Evolutionary conservation across 1,140 invertebrate genomes (phyloP), one percentile per base, ranked within the genome.

Genomic region (Eciton burchellii): DNA sequence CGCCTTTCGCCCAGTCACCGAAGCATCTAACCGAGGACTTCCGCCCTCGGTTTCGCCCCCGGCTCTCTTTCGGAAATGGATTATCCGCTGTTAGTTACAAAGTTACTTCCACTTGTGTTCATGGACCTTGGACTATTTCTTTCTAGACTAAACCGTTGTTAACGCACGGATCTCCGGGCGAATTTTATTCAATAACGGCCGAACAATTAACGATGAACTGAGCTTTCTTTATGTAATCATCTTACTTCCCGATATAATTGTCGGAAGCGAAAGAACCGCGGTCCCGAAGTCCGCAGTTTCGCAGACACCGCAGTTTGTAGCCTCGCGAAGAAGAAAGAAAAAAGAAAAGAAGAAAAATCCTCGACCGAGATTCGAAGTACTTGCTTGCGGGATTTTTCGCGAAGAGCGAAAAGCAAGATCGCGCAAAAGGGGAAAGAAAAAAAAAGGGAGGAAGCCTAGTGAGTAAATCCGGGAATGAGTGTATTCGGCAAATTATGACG

Each of bases 401-500:
- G n/a, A 49, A 21, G 35, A 49, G 63, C n/a, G 43, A 57, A 70
- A 68, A 79, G 26, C 49, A 21, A 54, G 66, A 77, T 19, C 47
- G 74, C 49, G 21, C 35, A 21, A 63, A 54, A 76, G 41, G 52
- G 29, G n/a, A n/a, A n/a, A n/a, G n/a, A n/a, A n/a, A n/a, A n/a
- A n/a, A n/a, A n/a, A n/a, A n/a, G n/a, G n/a, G n/a, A n/a, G n/a
- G n/a, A n/a, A n/a, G n/a, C n/a, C 16, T 63, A 63, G 63, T 63
- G 41, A 16, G 49, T 68, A 70, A 79, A 79, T 56, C 74, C 79
- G 43, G 16, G 35, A 81, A 73, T 29, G 66, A 81, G 70, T 73
- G 57, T 74, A 73, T 62, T 81, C 79, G 66, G 71, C 84, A 68
- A 85, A 84, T 79, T 85, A 81, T 85, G 57, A 79, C 82, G 41